These are phyloP conservation scores for Parnassius mnemosyne DNA, from an alignment of 2,888 invertebrate species.

Conservation along the genomic window DNA sequence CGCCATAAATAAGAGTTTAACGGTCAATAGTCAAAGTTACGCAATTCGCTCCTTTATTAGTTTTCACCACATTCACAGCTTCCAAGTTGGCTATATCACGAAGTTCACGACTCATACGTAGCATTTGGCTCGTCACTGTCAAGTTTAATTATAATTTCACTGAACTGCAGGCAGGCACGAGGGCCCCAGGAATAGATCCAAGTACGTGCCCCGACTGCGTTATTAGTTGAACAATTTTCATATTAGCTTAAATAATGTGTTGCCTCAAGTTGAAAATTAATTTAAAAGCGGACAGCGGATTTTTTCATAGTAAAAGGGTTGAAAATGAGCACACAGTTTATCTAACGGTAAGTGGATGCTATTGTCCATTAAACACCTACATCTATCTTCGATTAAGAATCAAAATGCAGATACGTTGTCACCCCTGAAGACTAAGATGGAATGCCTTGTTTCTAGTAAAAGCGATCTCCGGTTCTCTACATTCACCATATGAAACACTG, in stretches of 20 bases:
- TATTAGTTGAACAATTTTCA: slow-evolving; percentile 76
- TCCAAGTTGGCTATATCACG: slow-evolving; percentile 3
- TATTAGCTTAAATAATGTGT: slow-evolving; percentile 76
- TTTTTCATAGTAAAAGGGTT: too few species aligned
- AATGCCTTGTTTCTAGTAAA: too few species aligned
- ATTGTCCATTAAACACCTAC: too few species aligned
- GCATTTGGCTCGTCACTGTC: slow-evolving; percentile 47
- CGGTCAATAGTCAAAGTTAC: too few species aligned
- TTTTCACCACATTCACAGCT: not conserved
- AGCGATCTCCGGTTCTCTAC: too few species aligned
- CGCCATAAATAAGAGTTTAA: too few species aligned
- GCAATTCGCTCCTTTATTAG: not conserved
- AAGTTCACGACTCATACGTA: not conserved
- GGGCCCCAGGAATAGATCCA: slow-evolving; percentile 40
- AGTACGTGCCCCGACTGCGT: slow-evolving; percentile 63
- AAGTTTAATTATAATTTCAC: slow-evolving; percentile 54
- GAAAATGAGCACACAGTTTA: too few species aligned
- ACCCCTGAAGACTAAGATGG: too few species aligned
- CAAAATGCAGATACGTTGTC: too few species aligned
- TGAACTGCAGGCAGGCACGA: slow-evolving; percentile 33
- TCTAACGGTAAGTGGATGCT: too few species aligned
- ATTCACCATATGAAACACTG: too few species aligned
- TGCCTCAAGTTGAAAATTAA: slow-evolving; percentile 35
- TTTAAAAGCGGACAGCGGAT: slow-evolving; percentile 13
- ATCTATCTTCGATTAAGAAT: too few species aligned